Conservation (phyloP, 1,140 invertebrate genomes). For the Liolophura sinensis region DNA sequence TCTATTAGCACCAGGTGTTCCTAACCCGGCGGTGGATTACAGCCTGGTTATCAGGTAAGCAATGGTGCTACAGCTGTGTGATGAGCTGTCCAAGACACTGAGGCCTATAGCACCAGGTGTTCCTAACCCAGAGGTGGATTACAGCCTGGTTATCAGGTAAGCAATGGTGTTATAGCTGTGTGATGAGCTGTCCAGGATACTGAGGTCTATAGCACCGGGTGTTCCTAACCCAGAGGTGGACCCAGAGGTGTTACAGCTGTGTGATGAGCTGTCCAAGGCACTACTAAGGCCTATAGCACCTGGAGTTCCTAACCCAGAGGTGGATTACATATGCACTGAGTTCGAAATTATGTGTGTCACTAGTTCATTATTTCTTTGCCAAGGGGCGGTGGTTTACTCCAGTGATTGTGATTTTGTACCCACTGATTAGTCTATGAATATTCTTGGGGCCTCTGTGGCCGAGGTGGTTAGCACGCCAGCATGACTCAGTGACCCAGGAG, state of each 20-base stretch:
- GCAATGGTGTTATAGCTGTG: slow-evolving; percentile 60
- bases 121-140: slow-evolving; percentile 66
- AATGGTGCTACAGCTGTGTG: slow-evolving; percentile 56
- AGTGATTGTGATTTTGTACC: no score
- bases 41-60: no score
- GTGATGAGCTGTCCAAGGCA: slow-evolving; percentile 63
- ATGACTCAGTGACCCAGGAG: no score
- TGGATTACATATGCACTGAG: no score
- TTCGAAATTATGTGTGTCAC: no score
- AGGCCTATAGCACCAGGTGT: slow-evolving; percentile 62
- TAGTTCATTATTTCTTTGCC: no score
- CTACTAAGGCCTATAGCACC: slow-evolving; percentile 63
- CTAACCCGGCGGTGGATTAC: slow-evolving; percentile 44
- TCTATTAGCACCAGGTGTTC: slow-evolving; percentile 61
- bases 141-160: slow-evolving; percentile 62
- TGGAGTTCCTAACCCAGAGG: slow-evolving; percentile 63
- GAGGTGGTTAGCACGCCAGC: no score
- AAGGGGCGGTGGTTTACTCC: no score
- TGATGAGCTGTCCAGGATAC: slow-evolving; percentile 63
- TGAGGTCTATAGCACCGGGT: slow-evolving; percentile 62
- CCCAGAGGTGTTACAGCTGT: slow-evolving; percentile 50
- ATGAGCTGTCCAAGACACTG: slow-evolving; percentile 62
- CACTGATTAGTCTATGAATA: no score
- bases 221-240: slow-evolving; percentile 54
- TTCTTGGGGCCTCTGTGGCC: no score